Percentiles rank a stretch among this genome's conserved stretches.
Conservation (phyloP, 2,113 vertebrate species). For the Eptatretus burgeri region DNA sequence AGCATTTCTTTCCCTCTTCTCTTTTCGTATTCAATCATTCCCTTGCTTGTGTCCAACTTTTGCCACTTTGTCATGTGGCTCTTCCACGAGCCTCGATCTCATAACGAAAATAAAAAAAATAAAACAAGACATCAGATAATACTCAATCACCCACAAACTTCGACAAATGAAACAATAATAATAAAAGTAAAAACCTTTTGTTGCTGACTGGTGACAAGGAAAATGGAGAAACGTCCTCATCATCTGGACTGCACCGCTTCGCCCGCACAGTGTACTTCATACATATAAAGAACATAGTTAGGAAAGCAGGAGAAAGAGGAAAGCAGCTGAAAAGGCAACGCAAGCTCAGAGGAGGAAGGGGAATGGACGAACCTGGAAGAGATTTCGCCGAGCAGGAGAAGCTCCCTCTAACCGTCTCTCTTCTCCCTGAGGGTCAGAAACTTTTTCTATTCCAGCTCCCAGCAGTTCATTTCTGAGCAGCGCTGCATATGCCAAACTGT, state of each 20-base stretch:
- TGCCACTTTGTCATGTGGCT: too few relatives aligned
- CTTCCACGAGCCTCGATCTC: not conserved
- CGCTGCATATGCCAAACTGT: conserved; percentile 81
- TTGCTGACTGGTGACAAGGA: conserved; percentile 89
- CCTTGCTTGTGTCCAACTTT: too few relatives aligned
- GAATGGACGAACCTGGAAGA: conserved; percentile 42
- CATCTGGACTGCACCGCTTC: conserved; percentile 57
- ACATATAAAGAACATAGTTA: not conserved
- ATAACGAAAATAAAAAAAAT: not conserved
- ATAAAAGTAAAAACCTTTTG: conserved; percentile 41
- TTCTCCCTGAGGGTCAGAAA: conserved; percentile 83
- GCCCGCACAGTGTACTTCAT: conserved; percentile 60
- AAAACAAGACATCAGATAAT: not conserved
- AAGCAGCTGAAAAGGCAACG: not conserved
- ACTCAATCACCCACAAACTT: too few relatives aligned
- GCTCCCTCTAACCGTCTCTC: conserved; percentile 64
- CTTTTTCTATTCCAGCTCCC: conserved; percentile 80
- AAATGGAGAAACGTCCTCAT: conserved; percentile 73
- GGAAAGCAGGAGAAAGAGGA: not conserved
- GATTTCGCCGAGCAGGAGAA: conserved; percentile 61
- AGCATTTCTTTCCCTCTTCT: too few relatives aligned
- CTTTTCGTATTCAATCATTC: too few relatives aligned
- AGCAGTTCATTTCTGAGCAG: conserved; percentile 78
- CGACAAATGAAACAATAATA: not conserved
- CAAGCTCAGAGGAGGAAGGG: not conserved